These are phyloP conservation scores for Cetonia aurata DNA, from an alignment of 2,888 invertebrate genomes.

Conservation along the genomic window DNA sequence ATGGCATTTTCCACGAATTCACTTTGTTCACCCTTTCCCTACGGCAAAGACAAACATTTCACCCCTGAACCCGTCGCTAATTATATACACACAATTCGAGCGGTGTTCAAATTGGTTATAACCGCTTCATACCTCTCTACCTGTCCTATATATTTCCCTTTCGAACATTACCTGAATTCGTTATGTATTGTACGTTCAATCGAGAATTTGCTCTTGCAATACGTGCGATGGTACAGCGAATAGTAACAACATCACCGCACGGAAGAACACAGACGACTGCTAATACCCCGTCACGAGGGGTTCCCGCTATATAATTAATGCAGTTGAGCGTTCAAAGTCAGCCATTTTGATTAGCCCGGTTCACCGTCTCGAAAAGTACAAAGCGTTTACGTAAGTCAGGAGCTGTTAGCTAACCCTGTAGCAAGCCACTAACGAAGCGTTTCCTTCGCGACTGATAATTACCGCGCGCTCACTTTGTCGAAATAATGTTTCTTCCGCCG, in stretches of 20 bases:
- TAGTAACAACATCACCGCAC: background rate
- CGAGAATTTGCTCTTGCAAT: background rate
- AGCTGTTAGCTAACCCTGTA: constrained; percentile 47
- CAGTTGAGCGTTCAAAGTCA: constrained; percentile 40
- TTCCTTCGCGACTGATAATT: constrained; percentile 51
- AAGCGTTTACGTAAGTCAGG: constrained; percentile 44
- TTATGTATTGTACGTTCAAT: constrained; percentile 1
- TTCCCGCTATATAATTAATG: constrained; percentile 40
- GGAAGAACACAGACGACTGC: background rate
- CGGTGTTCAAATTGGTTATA: constrained; percentile 24
- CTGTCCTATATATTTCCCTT: background rate
- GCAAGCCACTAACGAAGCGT: constrained; percentile 50
- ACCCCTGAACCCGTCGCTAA: constrained; percentile 17
- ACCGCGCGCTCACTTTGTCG: constrained; percentile 40
- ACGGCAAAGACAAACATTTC: constrained; percentile 24
- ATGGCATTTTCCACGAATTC: constrained; percentile 10
- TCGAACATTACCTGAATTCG: background rate
- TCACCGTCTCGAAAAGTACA: constrained; percentile 46
- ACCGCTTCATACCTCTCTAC: constrained; percentile 20
- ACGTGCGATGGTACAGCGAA: background rate
- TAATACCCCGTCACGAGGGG: constrained; percentile 12
- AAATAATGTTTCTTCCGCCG: constrained; percentile 38
- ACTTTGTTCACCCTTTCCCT: constrained; percentile 9
- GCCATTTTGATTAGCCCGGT: constrained; percentile 41
- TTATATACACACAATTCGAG: constrained; percentile 24